phyloP scores from a whole-genome alignment of 35 echinoderm and acorn worm species.

The Heliocidaris erythrogramma region DNA sequence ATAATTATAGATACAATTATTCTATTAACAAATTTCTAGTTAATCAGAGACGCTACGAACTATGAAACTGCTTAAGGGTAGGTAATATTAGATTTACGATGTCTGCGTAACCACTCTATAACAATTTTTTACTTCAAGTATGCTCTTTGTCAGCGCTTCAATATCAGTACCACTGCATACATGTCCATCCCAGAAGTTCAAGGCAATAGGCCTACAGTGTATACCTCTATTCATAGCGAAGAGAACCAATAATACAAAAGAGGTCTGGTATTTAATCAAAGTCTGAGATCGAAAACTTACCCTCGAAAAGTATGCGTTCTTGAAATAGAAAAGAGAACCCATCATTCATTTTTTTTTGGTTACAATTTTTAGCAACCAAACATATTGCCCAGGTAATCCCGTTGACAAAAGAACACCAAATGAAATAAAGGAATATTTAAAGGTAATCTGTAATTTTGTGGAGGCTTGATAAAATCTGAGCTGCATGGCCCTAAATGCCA shows the following conservation, averaged over 20 bases:
- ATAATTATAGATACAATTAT: too few species aligned
- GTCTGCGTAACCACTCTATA: too few species aligned
- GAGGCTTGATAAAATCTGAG: too few species aligned
- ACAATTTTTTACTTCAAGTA: too few species aligned
- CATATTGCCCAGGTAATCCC: neutral
- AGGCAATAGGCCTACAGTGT: neutral
- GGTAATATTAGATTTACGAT: too few species aligned
- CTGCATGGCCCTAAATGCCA: too few species aligned
- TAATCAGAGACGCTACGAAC: too few species aligned
- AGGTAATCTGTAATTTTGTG: too few species aligned
- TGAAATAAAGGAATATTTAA: neutral
- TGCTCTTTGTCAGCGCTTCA: neutral
- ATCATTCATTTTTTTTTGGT: slow-evolving; percentile 15
- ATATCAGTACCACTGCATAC: neutral
- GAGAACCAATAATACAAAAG: neutral
- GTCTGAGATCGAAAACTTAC: neutral
- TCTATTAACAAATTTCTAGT: too few species aligned
- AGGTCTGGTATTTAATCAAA: neutral
- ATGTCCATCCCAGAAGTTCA: neutral
- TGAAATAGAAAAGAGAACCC: neutral
- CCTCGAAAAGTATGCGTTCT: neutral
- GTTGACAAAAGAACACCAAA: neutral
- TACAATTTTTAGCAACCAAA: neutral
- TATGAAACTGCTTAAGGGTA: too few species aligned
- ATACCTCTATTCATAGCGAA: neutral